phyloP scores from a whole-genome alignment of 2,888 invertebrate species.

The Lissonota sp. region DNA sequence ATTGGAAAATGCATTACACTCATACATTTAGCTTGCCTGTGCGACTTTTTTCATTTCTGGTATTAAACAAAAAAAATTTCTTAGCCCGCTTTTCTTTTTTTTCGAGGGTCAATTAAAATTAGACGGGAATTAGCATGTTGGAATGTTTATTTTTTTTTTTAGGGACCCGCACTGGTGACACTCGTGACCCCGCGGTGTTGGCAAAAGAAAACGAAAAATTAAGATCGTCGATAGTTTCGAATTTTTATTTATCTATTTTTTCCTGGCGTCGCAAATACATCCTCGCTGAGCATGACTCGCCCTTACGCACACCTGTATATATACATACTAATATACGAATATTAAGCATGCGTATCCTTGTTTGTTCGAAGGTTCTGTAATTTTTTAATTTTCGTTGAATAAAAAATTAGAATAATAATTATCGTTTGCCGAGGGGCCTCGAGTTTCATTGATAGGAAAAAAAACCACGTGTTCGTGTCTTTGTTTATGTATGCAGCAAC shows the following conservation, averaged over 20 bases:
- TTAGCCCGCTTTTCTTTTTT: no score
- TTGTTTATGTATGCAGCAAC: conserved; percentile 79
- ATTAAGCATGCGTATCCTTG: no score
- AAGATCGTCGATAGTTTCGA: conserved; percentile 51
- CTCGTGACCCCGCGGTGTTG: conserved; percentile 80
- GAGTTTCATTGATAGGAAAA: conserved; percentile 75
- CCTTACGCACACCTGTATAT: not conserved
- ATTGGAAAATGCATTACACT: no score
- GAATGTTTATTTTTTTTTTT: conserved; percentile 76
- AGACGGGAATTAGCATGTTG: not conserved
- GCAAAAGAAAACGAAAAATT: conserved; percentile 79
- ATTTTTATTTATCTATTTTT: no score
- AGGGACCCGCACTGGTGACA: conserved; percentile 80
- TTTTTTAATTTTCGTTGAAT: conserved; percentile 69
- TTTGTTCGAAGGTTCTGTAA: conserved; percentile 63
- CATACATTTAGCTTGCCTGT: no score
- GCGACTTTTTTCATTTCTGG: no score
- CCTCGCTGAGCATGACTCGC: conserved; percentile 40
- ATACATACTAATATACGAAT: no score
- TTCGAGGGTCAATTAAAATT: no score
- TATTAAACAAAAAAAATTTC: no score
- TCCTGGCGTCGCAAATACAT: conserved; percentile 41
- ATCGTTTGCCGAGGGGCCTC: conserved; percentile 3
- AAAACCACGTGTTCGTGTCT: conserved; percentile 72
- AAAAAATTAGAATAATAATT: conserved; percentile 59